These are phyloP conservation scores for Fistularia commersonii DNA, from an alignment of 2,797 vertebrate genomes.

Conservation along the genomic window DNA sequence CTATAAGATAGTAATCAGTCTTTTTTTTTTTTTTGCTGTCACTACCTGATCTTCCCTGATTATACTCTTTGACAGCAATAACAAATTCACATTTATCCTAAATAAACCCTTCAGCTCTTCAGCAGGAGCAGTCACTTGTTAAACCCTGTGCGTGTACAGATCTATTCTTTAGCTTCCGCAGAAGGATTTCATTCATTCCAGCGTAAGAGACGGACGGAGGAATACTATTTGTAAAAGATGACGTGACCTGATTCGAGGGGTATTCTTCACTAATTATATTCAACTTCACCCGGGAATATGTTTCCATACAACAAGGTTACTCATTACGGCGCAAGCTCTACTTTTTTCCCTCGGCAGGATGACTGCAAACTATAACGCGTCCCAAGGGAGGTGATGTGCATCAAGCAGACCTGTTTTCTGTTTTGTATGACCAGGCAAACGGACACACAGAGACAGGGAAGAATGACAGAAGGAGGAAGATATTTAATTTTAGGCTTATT, in stretches of 20 bases:
- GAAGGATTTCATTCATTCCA: conserved; percentile 26
- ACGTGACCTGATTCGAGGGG: conserved; percentile 59
- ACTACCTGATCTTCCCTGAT: too few relatives aligned
- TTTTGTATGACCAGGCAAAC: neutral
- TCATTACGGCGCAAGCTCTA: conserved; percentile 57
- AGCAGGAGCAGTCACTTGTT: too few relatives aligned
- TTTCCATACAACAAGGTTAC: conserved; percentile 62
- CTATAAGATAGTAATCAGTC: too few relatives aligned
- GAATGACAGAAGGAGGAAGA: neutral
- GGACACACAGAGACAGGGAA: neutral
- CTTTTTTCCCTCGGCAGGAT: conserved; percentile 57
- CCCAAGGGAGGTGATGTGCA: conserved; percentile 26
- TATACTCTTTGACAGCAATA: too few relatives aligned
- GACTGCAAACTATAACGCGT: conserved; percentile 53
- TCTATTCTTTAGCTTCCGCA: neutral
- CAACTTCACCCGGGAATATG: conserved; percentile 40
- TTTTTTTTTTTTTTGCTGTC: too few relatives aligned
- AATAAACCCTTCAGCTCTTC: too few relatives aligned
- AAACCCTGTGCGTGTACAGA: too few relatives aligned
- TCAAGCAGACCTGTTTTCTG: conserved; percentile 27
- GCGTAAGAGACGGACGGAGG: conserved; percentile 6
- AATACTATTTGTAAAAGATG: conserved; percentile 46
- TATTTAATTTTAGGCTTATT: neutral
- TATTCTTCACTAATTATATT: conserved; percentile 68
- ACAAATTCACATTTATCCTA: too few relatives aligned